Percentiles rank a stretch among this genome's conserved stretches.
These are phyloP conservation scores for Cherax destructor DNA, from an alignment of 1,140 invertebrate genomes.

Conservation along the genomic window DNA sequence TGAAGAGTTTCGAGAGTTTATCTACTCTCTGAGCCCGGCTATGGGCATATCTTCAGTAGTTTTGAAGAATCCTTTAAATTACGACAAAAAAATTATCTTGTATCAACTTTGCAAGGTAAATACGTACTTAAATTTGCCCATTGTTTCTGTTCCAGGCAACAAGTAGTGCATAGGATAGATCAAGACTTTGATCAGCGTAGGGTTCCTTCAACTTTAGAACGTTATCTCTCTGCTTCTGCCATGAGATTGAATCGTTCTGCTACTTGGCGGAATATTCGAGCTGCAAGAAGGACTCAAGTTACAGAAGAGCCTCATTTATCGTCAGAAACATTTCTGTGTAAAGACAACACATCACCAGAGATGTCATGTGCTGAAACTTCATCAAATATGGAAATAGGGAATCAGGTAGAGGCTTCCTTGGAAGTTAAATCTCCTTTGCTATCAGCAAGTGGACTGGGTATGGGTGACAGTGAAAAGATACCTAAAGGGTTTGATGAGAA, in stretches of 20 bases:
- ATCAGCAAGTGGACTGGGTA: not conserved
- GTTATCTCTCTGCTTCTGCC: conserved; percentile 75
- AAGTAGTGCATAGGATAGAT: conserved; percentile 79
- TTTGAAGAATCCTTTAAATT: too few relatives aligned
- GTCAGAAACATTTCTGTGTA: not conserved
- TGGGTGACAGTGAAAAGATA: not conserved
- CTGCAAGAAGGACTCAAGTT: conserved; percentile 20
- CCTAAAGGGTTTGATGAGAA: not conserved
- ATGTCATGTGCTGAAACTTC: not conserved
- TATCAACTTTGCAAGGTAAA: too few relatives aligned
- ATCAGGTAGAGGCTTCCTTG: not conserved
- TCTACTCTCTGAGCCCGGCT: too few relatives aligned
- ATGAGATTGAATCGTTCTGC: conserved; percentile 47
- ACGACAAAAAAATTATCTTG: too few relatives aligned
- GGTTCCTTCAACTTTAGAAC: conserved; percentile 76
- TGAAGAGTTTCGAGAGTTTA: too few relatives aligned
- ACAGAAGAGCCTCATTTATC: not conserved
- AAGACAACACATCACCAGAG: not conserved
- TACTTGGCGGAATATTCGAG: conserved; percentile 51
- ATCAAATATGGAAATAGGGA: not conserved
- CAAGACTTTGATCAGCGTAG: conserved; percentile 80
- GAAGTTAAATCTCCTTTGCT: not conserved
- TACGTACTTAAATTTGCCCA: too few relatives aligned
- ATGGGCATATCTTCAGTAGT: too few relatives aligned
- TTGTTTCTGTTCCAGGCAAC: conserved; percentile 73